These are phyloP conservation scores for Lottia gigantea DNA, from an alignment of 2,888 invertebrate species.

Conservation along the genomic window DNA sequence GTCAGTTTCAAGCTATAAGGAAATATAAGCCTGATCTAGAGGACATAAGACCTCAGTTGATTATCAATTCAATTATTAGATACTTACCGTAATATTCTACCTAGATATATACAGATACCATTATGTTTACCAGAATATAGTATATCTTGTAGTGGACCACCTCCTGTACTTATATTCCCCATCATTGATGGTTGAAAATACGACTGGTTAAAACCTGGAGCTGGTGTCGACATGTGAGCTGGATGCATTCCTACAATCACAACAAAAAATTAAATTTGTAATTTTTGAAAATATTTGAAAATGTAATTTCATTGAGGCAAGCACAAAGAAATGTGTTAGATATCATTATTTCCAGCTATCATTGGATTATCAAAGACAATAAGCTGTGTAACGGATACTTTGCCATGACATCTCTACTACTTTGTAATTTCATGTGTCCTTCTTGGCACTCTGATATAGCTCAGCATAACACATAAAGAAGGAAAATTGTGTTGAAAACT, in stretches of 20 bases:
- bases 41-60: not conserved
- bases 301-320: too few relatives aligned
- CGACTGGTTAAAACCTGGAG: constrained; percentile 34
- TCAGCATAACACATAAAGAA: too few relatives aligned
- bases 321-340: too few relatives aligned
- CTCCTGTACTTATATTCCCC: constrained; percentile 22
- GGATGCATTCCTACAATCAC: constrained; percentile 48
- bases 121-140: constrained; percentile 86
- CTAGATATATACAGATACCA: constrained; percentile 90
- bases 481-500: too few relatives aligned
- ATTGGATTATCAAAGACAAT: too few relatives aligned
- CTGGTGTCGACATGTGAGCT: constrained; percentile 59
- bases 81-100: constrained; percentile 78
- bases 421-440: too few relatives aligned
- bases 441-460: too few relatives aligned
- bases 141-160: constrained; percentile 53
- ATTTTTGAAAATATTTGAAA: too few relatives aligned
- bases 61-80: not conserved
- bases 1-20: constrained; percentile 14
- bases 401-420: too few relatives aligned
- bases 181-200: constrained; percentile 10
- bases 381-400: too few relatives aligned
- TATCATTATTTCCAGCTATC: too few relatives aligned
- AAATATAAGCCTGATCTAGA: not conserved
- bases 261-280: not conserved